A percentile compares a stretch with the other conserved stretches of the same genome.
Evolutionary conservation across 2,113 vertebrate species (phyloP).

Genomic region (Spilogale gracilis): DNA sequence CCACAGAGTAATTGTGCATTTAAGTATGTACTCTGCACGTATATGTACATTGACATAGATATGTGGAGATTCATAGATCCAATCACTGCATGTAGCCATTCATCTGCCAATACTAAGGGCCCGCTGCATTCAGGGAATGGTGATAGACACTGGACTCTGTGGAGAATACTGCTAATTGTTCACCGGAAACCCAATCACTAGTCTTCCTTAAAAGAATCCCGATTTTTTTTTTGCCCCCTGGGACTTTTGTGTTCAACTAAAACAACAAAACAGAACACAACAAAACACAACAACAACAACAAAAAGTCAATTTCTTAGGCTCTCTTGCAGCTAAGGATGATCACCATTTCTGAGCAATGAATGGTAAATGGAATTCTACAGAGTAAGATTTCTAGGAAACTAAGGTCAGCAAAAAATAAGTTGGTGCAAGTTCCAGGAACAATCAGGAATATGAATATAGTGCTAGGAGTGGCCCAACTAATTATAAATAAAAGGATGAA

Average conservation of each 20-base stretch:
- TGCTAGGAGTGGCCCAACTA: background rate
- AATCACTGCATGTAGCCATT: background rate
- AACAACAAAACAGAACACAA: background rate
- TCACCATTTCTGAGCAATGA: background rate
- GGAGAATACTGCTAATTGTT: background rate
- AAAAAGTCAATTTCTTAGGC: background rate
- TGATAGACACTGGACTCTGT: background rate
- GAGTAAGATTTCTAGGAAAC: constrained; percentile 25
- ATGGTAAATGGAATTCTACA: background rate
- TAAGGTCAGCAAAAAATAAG: background rate
- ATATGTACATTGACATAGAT: no score
- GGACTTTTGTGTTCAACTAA: background rate
- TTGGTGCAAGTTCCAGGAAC: background rate
- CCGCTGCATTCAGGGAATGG: background rate
- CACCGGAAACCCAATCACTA: background rate
- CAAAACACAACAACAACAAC: background rate
- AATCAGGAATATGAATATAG: background rate
- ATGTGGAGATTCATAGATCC: background rate
- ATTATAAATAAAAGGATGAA: background rate
- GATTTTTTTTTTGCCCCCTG: background rate
- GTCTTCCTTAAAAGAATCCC: background rate
- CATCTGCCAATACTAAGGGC: background rate
- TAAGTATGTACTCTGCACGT: accelerated
- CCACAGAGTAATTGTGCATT: background rate
- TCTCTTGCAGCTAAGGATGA: background rate